phyloP scores from a whole-genome alignment of 2,888 invertebrate species.

The Plusia festucae region DNA sequence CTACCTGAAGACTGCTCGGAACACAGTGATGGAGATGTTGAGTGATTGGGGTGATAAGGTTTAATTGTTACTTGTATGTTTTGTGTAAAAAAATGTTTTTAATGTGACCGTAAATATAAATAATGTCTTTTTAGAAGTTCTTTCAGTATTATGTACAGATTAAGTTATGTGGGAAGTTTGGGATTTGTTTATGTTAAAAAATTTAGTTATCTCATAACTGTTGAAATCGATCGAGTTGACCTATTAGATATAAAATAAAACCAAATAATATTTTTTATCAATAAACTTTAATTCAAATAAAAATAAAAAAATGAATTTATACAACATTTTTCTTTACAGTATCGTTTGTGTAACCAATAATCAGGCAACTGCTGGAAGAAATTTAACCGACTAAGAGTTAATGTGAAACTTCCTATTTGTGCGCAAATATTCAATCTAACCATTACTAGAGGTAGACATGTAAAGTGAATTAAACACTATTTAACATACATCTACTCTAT shows the following conservation, averaged over 20 bases:
- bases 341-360: constrained; percentile 38
- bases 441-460: constrained; percentile 46
- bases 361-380: constrained; percentile 29
- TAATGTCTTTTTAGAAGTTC: not conserved
- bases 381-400: constrained; percentile 23
- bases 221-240: not conserved
- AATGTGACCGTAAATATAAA: not conserved
- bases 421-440: constrained; percentile 48
- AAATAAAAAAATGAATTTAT: constrained; percentile 81
- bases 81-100: not conserved
- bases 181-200: too few species aligned
- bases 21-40: constrained; percentile 67
- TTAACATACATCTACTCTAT: constrained; percentile 49
- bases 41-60: constrained; percentile 23
- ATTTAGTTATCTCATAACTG: too few species aligned
- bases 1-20: constrained; percentile 78
- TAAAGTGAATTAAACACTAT: constrained; percentile 48
- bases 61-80: not conserved
- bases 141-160: not conserved
- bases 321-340: constrained; percentile 69
- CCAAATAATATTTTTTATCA: constrained; percentile 57
- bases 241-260: constrained; percentile 11
- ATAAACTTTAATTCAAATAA: constrained; percentile 76
- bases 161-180: not conserved
- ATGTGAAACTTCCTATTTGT: constrained; percentile 56